These are phyloP conservation scores for Brachionus asplanchnoidis DNA, from an alignment of 1,140 invertebrate species.

Conservation along the genomic window DNA sequence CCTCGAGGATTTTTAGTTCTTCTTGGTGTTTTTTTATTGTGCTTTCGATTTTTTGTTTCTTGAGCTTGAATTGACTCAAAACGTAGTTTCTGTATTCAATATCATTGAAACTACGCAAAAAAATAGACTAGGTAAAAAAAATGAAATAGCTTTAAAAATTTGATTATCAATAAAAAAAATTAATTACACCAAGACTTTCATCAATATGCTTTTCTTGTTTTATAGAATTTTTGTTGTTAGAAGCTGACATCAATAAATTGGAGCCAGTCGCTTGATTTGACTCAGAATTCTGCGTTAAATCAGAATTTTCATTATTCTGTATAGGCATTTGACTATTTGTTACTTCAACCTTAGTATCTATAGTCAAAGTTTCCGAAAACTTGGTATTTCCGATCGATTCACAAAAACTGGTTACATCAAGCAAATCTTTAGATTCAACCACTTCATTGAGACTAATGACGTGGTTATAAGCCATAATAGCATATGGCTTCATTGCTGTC, in stretches of 20 bases:
- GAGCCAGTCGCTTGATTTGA: not conserved
- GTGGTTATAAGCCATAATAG: slow-evolving; percentile 4
- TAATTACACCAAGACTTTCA: slow-evolving; percentile 21
- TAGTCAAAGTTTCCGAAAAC: not conserved
- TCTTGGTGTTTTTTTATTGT: slow-evolving; percentile 32
- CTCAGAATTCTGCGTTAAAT: too few relatives aligned
- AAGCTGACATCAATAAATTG: not conserved
- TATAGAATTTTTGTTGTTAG: not conserved
- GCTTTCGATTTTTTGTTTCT: slow-evolving; percentile 33
- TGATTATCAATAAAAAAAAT: not conserved
- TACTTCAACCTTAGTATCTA: not conserved
- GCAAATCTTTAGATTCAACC: slow-evolving; percentile 7
- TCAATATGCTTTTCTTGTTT: slow-evolving; percentile 27
- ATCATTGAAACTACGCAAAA: slow-evolving; percentile 36
- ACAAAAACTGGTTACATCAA: not conserved
- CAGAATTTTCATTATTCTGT: not conserved
- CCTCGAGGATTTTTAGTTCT: slow-evolving; percentile 31
- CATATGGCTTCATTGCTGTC: slow-evolving; percentile 16
- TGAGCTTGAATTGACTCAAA: slow-evolving; percentile 24
- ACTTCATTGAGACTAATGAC: slow-evolving; percentile 10
- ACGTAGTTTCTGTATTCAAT: slow-evolving; percentile 41
- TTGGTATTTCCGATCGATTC: not conserved
- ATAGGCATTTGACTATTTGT: not conserved
- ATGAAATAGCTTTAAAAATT: not conserved
- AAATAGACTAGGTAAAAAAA: slow-evolving; percentile 15